These are phyloP conservation scores for Phalacrocorax brasilianus DNA, from an alignment of 2,113 vertebrate species.

Conservation along the genomic window DNA sequence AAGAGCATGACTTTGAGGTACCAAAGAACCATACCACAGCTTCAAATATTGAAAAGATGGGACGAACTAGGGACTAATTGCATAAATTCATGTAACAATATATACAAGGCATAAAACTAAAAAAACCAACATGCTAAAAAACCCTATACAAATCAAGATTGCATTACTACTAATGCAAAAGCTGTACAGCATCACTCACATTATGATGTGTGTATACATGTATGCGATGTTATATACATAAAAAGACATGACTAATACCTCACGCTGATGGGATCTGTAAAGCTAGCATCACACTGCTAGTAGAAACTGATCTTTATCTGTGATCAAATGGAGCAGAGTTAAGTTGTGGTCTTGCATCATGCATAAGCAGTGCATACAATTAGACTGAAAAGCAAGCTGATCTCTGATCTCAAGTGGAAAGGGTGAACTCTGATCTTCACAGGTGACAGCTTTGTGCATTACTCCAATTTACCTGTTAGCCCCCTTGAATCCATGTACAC, in stretches of 20 bases:
- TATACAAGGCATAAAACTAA: not conserved
- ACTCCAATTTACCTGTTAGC: not conserved
- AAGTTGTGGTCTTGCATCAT: slow-evolving; percentile 33
- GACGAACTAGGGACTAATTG: not conserved
- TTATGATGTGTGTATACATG: not conserved
- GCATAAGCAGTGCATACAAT: slow-evolving; percentile 14
- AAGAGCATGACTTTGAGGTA: not conserved
- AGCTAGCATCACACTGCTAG: not conserved
- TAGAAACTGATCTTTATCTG: slow-evolving; percentile 1
- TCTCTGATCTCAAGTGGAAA: slow-evolving; percentile 21
- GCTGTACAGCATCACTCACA: not conserved
- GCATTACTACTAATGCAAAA: not conserved
- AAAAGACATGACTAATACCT: not conserved
- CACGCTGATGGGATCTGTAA: not conserved
- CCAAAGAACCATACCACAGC: not conserved
- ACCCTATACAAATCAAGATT: not conserved
- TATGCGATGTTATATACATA: not conserved
- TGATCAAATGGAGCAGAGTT: not conserved
- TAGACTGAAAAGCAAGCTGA: not conserved
- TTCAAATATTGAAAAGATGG: not conserved
- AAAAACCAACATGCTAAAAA: not conserved
- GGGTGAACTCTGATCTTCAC: not conserved
- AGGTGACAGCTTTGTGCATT: not conserved
- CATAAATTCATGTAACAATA: not conserved
- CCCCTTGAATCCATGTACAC: not conserved